These are phyloP conservation scores for Oeneis ivallda DNA, from an alignment of 2,888 invertebrate genomes.

Conservation along the genomic window DNA sequence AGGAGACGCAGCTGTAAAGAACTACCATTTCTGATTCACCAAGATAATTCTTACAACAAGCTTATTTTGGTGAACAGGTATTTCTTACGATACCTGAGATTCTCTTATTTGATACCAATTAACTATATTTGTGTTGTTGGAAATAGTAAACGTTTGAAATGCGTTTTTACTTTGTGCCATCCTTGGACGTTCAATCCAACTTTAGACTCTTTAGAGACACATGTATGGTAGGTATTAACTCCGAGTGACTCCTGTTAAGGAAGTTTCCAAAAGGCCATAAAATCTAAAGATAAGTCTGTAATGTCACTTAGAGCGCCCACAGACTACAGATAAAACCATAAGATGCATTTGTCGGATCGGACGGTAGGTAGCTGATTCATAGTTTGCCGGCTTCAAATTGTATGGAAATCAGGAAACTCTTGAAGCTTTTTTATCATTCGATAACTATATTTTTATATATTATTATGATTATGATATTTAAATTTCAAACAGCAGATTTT, in stretches of 20 bases:
- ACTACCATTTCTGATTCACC: not conserved
- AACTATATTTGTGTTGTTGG: constrained; percentile 14
- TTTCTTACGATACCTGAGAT: not conserved
- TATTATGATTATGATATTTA: no score
- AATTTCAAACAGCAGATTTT: no score
- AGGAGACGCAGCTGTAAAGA: not conserved
- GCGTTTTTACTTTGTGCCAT: not conserved
- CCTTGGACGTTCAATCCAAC: not conserved
- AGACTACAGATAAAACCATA: not conserved
- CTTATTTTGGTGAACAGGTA: not conserved
- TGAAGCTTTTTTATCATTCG: not conserved
- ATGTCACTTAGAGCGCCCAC: constrained; percentile 11
- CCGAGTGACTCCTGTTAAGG: constrained; percentile 7
- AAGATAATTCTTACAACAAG: constrained; percentile 4
- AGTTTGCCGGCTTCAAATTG: not conserved
- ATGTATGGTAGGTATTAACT: constrained; percentile 4
- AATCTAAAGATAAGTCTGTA: constrained; percentile 28
- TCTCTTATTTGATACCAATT: constrained; percentile 15
- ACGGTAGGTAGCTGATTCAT: not conserved
- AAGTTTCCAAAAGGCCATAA: constrained; percentile 21
- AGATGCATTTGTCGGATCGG: not conserved
- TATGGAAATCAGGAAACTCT: not conserved
- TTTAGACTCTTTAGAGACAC: not conserved
- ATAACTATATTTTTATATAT: no score
- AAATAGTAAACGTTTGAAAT: not conserved